Percentiles rank a stretch among this genome's conserved stretches.
Conservation (phyloP, 2,113 vertebrate genomes). For the Anarhynchus alexandrinus region DNA sequence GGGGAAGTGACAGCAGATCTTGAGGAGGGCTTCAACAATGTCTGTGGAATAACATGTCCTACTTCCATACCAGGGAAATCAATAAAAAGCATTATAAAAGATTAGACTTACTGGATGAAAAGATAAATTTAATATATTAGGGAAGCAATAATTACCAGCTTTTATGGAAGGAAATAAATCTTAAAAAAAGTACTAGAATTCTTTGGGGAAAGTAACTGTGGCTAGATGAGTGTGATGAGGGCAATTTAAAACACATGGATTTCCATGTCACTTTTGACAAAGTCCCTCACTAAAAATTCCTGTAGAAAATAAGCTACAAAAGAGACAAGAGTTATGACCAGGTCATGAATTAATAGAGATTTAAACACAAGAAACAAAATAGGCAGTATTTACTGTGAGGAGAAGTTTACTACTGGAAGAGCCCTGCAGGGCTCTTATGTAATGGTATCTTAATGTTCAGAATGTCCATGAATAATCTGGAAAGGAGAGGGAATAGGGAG, state of each 20-base stretch:
- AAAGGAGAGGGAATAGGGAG: not conserved
- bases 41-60: not conserved
- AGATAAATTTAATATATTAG: not conserved
- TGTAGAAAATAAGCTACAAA: not conserved
- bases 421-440: not conserved
- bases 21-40: not conserved
- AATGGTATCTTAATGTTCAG: not conserved
- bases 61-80: not conserved
- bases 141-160: not conserved
- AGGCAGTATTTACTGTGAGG: not conserved
- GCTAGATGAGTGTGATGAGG: not conserved
- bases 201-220: not conserved
- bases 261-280: not conserved
- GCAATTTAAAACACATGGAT: not conserved
- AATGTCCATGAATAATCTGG: not conserved
- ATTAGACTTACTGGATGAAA: not conserved
- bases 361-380: not conserved
- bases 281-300: not conserved
- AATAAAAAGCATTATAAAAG: slow-evolving; percentile 14
- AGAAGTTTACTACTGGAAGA: not conserved
- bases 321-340: not conserved
- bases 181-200: not conserved
- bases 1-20: not conserved
- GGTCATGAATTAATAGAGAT: not conserved
- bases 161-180: slow-evolving; percentile 4